Evolutionary conservation across 2,113 vertebrate genomes (phyloP), one percentile per base, ranked within the genome.

Genomic region (Alligator sinensis): DNA sequence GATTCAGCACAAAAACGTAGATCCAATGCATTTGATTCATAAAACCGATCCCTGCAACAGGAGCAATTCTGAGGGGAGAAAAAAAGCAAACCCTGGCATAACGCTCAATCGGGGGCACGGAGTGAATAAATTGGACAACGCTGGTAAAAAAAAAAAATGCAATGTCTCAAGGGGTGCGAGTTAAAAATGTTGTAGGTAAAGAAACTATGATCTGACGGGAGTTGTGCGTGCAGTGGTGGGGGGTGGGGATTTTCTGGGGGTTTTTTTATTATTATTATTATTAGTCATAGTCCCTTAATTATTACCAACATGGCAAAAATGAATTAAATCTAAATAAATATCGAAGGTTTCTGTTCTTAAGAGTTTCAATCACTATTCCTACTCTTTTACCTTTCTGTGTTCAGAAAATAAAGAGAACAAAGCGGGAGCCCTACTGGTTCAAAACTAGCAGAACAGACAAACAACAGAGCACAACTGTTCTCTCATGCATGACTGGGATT

Each of bases 401-500:
- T 99, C 98, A 96, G 98, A 97, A 98, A 98, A 99, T 98, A 99
- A 99, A 99, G 97, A 98, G 98, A 99, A 99, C 99, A 99, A 99
- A 99, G 98, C 95, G 68, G 98, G 98, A 99, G 98, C 98, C 99
- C 99, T 98, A 99, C 98, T 98, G 99, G 98, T 98, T 99, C 98
- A 98, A 99, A 99, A 99, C 98, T 98, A 99, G 98, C 98, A 99
- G 98, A 99, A 99, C 99, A 99, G 99, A 98, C 98, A 99, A 99
- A 99, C 99, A 99, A 99, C 99, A 99, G 98, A 98, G 99, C 99
- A 99, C 98, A 99, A 99, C 98, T 98, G 99, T 98, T 99, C 99
- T 98, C 98, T 99, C 99, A 99, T 99, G 99, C 99, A 99, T 99
- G 99, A 98, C 98, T 98, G 98, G 98, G 99, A 99, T 99, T 99